Evolutionary conservation across 2,797 vertebrate genomes (phyloP).

Genomic region (Tragopan temminckii): DNA sequence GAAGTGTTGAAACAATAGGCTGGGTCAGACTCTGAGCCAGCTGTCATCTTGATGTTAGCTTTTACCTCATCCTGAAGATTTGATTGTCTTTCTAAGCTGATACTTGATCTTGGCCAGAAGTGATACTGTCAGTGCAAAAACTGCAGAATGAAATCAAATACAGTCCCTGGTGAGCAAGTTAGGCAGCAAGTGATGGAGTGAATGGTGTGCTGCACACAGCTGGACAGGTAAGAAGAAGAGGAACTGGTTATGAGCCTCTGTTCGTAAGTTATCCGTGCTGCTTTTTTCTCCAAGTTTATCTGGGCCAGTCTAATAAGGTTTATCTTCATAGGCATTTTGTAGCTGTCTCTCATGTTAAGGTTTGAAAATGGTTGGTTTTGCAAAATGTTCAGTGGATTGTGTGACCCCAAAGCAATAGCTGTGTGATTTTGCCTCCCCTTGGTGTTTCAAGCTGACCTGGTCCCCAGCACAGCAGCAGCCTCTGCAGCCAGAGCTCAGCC

Average conservation of each 20-base stretch:
- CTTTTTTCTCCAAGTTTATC: neutral
- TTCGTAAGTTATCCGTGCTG: neutral
- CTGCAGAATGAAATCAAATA: too few species aligned
- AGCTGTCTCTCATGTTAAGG: rapidly evolving
- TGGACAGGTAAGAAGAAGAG: neutral
- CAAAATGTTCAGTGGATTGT: neutral
- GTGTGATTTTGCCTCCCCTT: neutral
- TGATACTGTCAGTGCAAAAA: too few species aligned
- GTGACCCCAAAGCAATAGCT: neutral
- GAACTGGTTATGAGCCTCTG: neutral
- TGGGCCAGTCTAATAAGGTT: neutral
- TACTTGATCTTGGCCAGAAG: neutral
- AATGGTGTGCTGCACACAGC: neutral
- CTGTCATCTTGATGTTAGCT: neutral
- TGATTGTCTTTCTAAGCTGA: neutral
- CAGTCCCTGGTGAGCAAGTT: neutral
- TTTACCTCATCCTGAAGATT: neutral
- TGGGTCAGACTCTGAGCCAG: neutral
- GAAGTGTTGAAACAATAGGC: neutral
- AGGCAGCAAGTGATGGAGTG: neutral
- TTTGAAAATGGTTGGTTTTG: neutral
- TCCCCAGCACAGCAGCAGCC: neutral
- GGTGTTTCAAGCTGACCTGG: neutral
- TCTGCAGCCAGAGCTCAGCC: neutral
- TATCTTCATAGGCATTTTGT: neutral